Evolutionary conservation across 2,888 invertebrate genomes (phyloP).

Genomic region (Falcaria lacertinaria): DNA sequence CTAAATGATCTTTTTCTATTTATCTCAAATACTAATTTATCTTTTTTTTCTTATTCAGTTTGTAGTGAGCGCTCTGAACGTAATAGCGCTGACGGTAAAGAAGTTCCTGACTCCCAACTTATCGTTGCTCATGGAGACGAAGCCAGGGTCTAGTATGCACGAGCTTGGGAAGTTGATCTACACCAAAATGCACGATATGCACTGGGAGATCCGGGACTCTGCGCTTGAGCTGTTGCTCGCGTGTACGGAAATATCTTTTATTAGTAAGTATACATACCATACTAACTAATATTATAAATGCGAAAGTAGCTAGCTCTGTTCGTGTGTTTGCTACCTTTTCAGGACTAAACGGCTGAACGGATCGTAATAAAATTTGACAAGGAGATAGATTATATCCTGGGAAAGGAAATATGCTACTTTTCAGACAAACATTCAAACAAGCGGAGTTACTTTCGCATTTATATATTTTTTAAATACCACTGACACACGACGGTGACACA

Average conservation of each 20-base stretch:
- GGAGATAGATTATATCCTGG: too few relatives aligned
- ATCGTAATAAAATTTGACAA: too few relatives aligned
- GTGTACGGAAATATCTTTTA: constrained; percentile 83
- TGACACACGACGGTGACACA: too few relatives aligned
- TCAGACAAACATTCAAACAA: too few relatives aligned
- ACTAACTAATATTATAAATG: too few relatives aligned
- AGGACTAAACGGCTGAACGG: too few relatives aligned
- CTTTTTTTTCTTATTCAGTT: constrained; percentile 70
- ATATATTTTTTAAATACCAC: too few relatives aligned
- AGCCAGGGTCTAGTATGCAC: constrained; percentile 82
- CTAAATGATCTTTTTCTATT: too few relatives aligned
- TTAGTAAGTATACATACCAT: constrained; percentile 85
- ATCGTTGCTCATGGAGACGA: constrained; percentile 84
- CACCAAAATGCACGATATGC: constrained; percentile 83
- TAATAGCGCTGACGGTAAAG: constrained; percentile 84
- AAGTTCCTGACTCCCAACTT: constrained; percentile 89
- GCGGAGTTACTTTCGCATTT: too few relatives aligned
- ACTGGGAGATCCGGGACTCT: constrained; percentile 90
- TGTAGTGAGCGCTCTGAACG: constrained; percentile 84
- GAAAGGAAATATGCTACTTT: too few relatives aligned
- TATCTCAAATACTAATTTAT: not conserved
- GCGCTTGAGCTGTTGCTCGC: constrained; percentile 86
- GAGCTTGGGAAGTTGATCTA: constrained; percentile 84
- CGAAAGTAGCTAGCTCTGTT: too few relatives aligned
- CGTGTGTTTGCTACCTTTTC: too few relatives aligned